Base-by-base conservation (phyloP, 2,888 invertebrate genomes). In the Pseudoips prasinana region DNA sequence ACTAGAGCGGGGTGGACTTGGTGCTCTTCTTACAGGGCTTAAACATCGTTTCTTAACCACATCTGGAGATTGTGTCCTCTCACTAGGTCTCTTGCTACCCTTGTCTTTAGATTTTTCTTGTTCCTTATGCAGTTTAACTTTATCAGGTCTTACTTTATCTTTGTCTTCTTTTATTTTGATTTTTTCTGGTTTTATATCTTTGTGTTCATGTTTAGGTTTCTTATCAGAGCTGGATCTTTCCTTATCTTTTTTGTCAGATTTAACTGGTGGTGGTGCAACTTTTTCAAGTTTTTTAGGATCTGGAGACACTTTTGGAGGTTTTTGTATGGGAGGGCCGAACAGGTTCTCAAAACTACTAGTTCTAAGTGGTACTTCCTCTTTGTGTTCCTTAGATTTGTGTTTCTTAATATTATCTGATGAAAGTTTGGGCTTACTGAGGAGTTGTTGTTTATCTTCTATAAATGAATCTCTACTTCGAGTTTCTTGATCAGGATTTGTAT, bases 291-390 rank as follows among this genome's bases (percentile, higher is more conserved):
- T 93, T 56, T 92, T 92, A 14, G 90, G 90, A 45, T 93, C 94
- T 7, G 93, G 92, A 4, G 92, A 92, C 18, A 91, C 86, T 81
- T 94, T 94, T 1, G 92, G 87, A 20, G 92, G 92, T 69, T 95
- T 95, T 38, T 92, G 93, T 54, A 96, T 93, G 0, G 96, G 95
- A 10, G 94, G 90, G 0, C 96, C 96, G 85, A 97, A 97, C 24
- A 97, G 83, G 58, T 93, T 94, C 28, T 93, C 93, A 77, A 96
- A 96, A 43, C 92, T 91, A 60, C 91, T 91, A 4, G 87, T 81
- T 69, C 90, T 92, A 10, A 86, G 85, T 24, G 89, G 83, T 26
- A 90, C 74, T 57, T 92, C 92, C 49, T 90, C 76, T 49, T 91
- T 90, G 46, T 80, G 84, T 42, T 90, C 90, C 64, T 90, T 90